These are phyloP conservation scores for Hemitrygon akajei DNA, from an alignment of 2,797 vertebrate genomes.

Conservation along the genomic window DNA sequence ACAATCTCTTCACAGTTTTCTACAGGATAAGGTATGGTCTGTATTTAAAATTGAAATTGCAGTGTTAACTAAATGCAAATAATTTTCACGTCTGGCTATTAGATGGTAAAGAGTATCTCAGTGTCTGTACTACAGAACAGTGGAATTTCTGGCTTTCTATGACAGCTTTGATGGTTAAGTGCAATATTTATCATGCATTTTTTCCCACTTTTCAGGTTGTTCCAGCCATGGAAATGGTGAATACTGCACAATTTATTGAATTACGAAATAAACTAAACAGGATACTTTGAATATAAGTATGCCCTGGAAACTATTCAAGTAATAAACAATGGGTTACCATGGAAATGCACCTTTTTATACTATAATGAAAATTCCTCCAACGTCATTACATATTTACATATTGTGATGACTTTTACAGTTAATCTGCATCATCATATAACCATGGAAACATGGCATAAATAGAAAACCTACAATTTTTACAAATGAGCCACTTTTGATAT, in stretches of 20 bases:
- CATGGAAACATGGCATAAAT: not conserved
- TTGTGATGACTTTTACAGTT: not conserved
- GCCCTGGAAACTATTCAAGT: not conserved
- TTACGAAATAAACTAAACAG: slow-evolving; percentile 19
- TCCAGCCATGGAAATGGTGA: slow-evolving; percentile 28
- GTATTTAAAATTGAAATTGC: not conserved
- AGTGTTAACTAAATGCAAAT: not conserved
- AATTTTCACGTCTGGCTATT: not conserved
- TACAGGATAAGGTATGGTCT: slow-evolving; percentile 21
- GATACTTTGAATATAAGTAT: not conserved
- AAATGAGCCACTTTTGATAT: not conserved
- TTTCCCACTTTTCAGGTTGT: not conserved
- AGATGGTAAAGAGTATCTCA: too few species aligned
- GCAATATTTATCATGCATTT: too few species aligned
- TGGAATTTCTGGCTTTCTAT: not conserved
- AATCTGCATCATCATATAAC: not conserved
- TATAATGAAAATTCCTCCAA: not conserved
- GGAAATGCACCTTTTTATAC: not conserved
- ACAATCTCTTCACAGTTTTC: slow-evolving; percentile 23
- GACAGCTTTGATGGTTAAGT: not conserved
- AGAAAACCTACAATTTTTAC: not conserved
- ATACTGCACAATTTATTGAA: not conserved
- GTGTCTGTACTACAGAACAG: too few species aligned
- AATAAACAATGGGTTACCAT: not conserved
- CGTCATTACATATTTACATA: not conserved